Base-by-base conservation (phyloP, 1,140 invertebrate species). In the Lordiphosa stackelbergi region DNA sequence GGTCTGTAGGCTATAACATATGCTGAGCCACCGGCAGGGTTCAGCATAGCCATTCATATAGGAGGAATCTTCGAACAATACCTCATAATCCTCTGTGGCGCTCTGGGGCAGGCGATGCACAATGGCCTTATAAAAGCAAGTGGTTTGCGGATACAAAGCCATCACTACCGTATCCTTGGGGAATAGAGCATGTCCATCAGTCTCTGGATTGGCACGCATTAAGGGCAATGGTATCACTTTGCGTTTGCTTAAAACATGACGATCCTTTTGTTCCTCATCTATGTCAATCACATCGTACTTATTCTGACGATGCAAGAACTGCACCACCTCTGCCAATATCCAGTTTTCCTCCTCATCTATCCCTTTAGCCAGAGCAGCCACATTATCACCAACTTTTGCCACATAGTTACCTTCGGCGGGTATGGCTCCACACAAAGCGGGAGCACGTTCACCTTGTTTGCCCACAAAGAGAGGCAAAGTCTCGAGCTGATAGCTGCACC, bases 221-320 rank as follows among this genome's bases (percentile, higher is more conserved):
- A 98, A 87, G 0, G 98, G 97, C 47, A 99, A 89, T 0, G 98
- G 96, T 45, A 99, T 94, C 13, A 99, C 94, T 65, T 94, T 90
- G 41, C 94, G 89, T 64, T 94, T 93, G 72, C 94, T 96, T 5
- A 99, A 85, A 24, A 92, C 91, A 87, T 96, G 94, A 0, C 94
- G 91, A 81, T 97, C 95, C 87, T 96, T 96, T 88, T 98, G 93
- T 88, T 99, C 97, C 77, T 98, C 96, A 79, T 99, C 96, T 69
- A 99, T 98, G 87, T 99, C 97, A 87, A 98, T 96, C 2, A 99
- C 95, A 88, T 98, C 96, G 89, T 99, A 99, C 89, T 98, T 98
- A 68, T 94, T 94, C 9, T 95, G 93, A 3, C 92, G 90, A 0
- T 91, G 88, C 79, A 95, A 94, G 88, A 94, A 98, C 54, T 92